phyloP scores from a whole-genome alignment of 2,113 vertebrate species.

The Scortum barcoo region DNA sequence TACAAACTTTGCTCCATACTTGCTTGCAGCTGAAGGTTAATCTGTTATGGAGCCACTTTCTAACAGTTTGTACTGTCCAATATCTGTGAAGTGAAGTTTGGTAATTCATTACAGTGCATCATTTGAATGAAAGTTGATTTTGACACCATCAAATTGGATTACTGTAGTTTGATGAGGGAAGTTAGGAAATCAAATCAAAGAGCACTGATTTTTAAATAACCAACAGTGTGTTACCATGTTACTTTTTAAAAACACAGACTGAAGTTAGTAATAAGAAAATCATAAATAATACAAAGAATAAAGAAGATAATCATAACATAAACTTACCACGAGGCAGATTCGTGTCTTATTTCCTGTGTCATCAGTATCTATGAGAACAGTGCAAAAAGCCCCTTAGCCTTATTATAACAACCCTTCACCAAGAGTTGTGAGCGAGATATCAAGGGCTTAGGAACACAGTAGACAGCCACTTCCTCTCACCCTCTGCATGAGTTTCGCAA shows the following conservation, averaged over 20 bases:
- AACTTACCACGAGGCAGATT: slow-evolving; percentile 34
- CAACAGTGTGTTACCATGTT: not conserved
- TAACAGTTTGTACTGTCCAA: not conserved
- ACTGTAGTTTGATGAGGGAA: not conserved
- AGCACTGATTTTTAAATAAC: not conserved
- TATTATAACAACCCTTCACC: not conserved
- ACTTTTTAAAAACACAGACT: not conserved
- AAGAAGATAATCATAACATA: no score
- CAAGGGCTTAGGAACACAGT: not conserved
- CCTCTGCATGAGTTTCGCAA: slow-evolving; percentile 12
- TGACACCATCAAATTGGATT: not conserved
- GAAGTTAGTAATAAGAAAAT: not conserved
- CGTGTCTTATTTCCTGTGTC: not conserved
- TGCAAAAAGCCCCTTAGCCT: fast-evolving
- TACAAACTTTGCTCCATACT: slow-evolving; percentile 25
- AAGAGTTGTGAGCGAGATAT: not conserved
- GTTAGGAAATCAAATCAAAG: not conserved
- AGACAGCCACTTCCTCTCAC: slow-evolving; percentile 27
- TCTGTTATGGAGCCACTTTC: not conserved
- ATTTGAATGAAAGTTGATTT: not conserved
- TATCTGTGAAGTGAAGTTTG: slow-evolving; percentile 15
- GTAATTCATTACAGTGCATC: not conserved
- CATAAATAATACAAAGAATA: no score
- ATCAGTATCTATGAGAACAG: fast-evolving
- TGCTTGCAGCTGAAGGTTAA: not conserved